Percentiles rank a stretch among this genome's conserved stretches.
These are phyloP conservation scores for Podocnemis expansa DNA, from an alignment of 2,113 vertebrate species.

Conservation along the genomic window DNA sequence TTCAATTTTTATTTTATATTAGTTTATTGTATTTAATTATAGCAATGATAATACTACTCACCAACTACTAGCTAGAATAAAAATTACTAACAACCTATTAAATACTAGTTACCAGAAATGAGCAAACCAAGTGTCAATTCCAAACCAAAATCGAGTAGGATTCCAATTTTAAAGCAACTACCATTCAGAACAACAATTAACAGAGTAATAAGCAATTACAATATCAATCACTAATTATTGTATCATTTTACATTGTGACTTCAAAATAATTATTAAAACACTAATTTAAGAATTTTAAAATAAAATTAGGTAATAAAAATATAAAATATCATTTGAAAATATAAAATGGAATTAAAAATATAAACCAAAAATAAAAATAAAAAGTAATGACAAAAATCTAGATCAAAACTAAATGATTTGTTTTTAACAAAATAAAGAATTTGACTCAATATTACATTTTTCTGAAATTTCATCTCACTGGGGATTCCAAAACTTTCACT, in stretches of 20 bases:
- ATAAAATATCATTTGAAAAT: no score
- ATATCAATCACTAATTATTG: not conserved
- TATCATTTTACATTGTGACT: not conserved
- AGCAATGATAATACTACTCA: no score
- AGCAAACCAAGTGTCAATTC: conserved; percentile 12
- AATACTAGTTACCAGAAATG: not conserved
- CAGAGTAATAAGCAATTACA: not conserved
- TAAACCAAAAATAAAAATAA: not conserved
- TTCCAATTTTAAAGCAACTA: not conserved
- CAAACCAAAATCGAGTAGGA: not conserved
- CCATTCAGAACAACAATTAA: not conserved
- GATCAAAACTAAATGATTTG: not conserved
- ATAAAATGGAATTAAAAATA: no score
- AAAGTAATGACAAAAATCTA: not conserved
- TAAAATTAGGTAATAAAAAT: no score
- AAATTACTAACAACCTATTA: not conserved
- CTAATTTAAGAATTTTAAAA: not conserved
- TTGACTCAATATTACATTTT: not conserved
- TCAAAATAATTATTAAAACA: not conserved
- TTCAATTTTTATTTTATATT: not conserved
- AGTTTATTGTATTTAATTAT: not conserved
- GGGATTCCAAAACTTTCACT: not conserved
- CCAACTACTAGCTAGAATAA: no score
- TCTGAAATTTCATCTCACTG: not conserved
- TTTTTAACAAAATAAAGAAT: not conserved